Base-by-base conservation (phyloP, 2,888 invertebrate species). In the Tachina lurida region DNA sequence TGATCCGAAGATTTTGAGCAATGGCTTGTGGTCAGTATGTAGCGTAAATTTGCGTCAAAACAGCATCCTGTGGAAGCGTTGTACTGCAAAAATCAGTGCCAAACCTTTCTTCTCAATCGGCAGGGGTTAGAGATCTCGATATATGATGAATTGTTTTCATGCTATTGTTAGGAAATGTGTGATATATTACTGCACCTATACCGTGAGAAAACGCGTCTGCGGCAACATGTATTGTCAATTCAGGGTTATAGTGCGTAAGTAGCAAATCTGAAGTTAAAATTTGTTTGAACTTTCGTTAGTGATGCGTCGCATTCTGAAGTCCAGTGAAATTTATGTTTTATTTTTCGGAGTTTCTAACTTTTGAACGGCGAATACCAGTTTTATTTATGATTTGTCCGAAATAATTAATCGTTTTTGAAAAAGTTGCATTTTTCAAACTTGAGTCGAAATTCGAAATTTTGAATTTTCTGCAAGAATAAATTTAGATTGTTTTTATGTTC, bases 21-120 rank as follows among this genome's bases (percentile, higher is more conserved):
- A 22, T 31, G 31, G 58, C 22, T 58, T 58, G 43, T 87, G 91
- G 85, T 93, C 92, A 0, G 92, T 93, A 15, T 75, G 74, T 41
- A 84, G 47, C 0, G 45, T 65, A 65, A 82, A 79, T 19, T 84
- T 62, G 22, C 79, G 31, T 3, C 78, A 76, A 54, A 81, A 62
- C 7, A 74, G 4, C 74, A 74, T 58, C 15, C 47, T 67, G 58
- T 83, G 80, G 22, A 85, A 84, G 19, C 68, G 78, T 56, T 45
- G 65, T 45, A 85, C 84, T 3, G 79, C 84, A 17, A 84, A 85
- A 41, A 80, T 77, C 15, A 87, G 39, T 2, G 67, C n/a, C 8
- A 67, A 49, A 15, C 65, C 49, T 31, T 87, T 81, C n/a, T 85
- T 87, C 22, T 87, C 84, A 4, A 81, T 77, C 56, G 88, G 83